Base-by-base conservation (phyloP, 2,113 vertebrate genomes). In the Heterotilapia buettikoferi region DNA sequence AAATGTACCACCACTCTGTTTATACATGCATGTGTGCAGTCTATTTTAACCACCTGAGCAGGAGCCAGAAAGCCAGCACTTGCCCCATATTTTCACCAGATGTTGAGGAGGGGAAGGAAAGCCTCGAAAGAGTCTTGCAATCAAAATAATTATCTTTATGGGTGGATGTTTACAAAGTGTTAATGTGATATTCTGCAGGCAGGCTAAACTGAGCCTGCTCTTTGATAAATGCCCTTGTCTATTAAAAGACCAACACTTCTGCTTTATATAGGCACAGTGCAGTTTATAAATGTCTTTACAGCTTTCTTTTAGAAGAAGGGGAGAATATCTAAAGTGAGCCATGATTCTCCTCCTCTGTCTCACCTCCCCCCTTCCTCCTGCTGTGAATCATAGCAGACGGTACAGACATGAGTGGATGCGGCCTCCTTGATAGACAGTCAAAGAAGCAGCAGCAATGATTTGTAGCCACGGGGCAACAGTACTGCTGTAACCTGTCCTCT, bases 31-130 rank as follows among this genome's bases (percentile, higher is more conserved):
- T 88, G 88, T 86, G 86, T 86, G 82, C 76, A 59, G 80, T 96
- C 94, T 96, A 92, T 97, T 97, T 97, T 96, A 96, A 96, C 96
- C 95, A 96, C 96, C 96, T 97, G 96, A 97, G 95, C 94, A 85
- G 85, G 90, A 96, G 97, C 97, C 97, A 97, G 96, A 95, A 97
- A 95, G 95, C 94, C 95, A 94, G 95, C 96, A 96, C 88, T 96
- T 96, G 92, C 96, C 96, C 94, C 96, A 97, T 97, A 96, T 98
- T 99, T 98, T 96, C 97, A 97, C 96, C 98, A 98, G 97, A 98
- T 98, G 97, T 97, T 96, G 95, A 95, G 95, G 96, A 95, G 88
- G 95, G 91, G 90, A 96, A 94, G 93, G 95, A 95, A 95, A 93
- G 88, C 82, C 91, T 84, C 79, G 92, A 93, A 93, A 96, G 96